Evolutionary conservation across 2,113 vertebrate genomes (phyloP).

Genomic region (Seriola quinqueradiata): DNA sequence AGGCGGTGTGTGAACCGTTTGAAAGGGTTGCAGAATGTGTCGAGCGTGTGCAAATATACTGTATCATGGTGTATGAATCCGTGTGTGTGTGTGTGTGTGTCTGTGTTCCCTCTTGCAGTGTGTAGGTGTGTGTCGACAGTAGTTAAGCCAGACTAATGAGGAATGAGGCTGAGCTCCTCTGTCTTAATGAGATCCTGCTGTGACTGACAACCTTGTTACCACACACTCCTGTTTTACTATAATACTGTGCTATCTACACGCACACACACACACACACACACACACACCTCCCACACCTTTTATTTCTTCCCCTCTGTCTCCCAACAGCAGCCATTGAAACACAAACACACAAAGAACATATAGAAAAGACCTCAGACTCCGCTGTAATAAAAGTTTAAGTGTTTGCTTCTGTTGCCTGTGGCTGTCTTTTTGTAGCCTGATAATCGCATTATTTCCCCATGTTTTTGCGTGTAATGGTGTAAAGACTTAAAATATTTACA

Average conservation of each 20-base stretch:
- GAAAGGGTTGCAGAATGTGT: background rate
- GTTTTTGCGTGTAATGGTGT: no score
- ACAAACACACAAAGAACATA: background rate
- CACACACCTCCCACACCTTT: conserved; percentile 22
- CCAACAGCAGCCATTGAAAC: background rate
- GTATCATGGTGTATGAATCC: background rate
- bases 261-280: conserved; percentile 36
- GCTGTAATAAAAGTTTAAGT: background rate
- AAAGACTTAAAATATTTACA: no score
- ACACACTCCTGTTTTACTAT: conserved; percentile 36
- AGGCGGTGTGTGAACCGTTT: background rate
- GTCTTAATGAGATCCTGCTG: conserved; percentile 71
- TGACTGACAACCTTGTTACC: conserved; percentile 74
- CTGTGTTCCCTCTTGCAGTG: background rate
- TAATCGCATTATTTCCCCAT: no score
- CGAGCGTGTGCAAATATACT: background rate
- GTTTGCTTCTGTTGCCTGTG: background rate
- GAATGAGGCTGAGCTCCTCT: conserved; percentile 52
- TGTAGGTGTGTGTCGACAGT: conserved; percentile 56
- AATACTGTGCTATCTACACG: conserved; percentile 12
- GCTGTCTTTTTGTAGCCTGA: background rate
- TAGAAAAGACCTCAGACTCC: background rate
- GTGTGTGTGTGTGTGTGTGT: background rate
- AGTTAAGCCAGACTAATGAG: conserved; percentile 67
- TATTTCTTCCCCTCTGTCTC: background rate